Evolutionary conservation across 2,888 invertebrate species (phyloP).

Genomic region (Brachyptera putata): DNA sequence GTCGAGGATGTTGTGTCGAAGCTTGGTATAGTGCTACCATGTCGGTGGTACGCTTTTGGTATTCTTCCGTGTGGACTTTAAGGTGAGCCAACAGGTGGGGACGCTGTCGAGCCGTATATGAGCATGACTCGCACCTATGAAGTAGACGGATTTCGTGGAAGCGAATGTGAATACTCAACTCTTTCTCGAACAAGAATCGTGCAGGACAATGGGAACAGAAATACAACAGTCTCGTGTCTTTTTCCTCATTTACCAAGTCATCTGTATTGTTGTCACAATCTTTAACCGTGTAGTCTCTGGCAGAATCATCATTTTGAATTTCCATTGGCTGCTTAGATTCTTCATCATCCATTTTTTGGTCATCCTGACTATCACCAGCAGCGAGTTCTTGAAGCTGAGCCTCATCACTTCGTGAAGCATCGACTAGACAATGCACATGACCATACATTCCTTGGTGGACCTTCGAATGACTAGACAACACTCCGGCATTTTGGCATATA

Average conservation of each 20-base stretch:
- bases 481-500: conserved; percentile 63
- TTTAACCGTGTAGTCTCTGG: neutral
- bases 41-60: conserved; percentile 60
- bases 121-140: conserved; percentile 70
- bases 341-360: conserved; percentile 33
- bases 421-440: conserved; percentile 66
- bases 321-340: conserved; percentile 30
- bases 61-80: conserved; percentile 46
- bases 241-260: conserved; percentile 44
- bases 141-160: conserved; percentile 61
- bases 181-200: conserved; percentile 61
- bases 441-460: conserved; percentile 69
- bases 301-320: neutral
- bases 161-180: conserved; percentile 66
- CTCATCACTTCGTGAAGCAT: conserved; percentile 60
- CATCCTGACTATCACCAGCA: conserved; percentile 19
- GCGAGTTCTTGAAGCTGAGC: conserved; percentile 57
- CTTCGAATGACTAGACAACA: conserved; percentile 51
- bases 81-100: conserved; percentile 64
- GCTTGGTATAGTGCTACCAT: conserved; percentile 61
- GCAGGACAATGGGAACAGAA: conserved; percentile 83
- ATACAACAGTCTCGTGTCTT: conserved; percentile 46
- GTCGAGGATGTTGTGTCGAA: conserved; percentile 61
- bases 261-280: neutral
- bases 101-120: conserved; percentile 69